A percentile compares a stretch with the other conserved stretches of the same genome.
These are phyloP conservation scores for Desoria tigrina DNA, from an alignment of 2,888 invertebrate genomes.

Conservation along the genomic window DNA sequence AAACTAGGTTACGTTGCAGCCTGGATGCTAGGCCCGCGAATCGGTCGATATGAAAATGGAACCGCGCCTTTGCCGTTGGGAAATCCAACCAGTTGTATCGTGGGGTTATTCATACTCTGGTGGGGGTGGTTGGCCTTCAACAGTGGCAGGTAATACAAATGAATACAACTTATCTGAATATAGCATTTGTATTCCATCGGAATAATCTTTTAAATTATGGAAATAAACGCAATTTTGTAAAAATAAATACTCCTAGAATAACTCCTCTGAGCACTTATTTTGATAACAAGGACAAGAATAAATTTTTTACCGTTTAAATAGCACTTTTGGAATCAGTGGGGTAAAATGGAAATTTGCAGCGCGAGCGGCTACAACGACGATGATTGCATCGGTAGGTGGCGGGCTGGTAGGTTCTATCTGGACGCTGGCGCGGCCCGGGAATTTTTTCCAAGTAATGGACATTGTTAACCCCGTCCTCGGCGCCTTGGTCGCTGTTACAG, in stretches of 20 bases:
- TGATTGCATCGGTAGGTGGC: slow-evolving; percentile 58
- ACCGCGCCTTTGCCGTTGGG: slow-evolving; percentile 55
- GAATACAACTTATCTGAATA: background rate
- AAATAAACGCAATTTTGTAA: background rate
- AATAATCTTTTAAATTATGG: no score
- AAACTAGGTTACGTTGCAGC: slow-evolving; percentile 46
- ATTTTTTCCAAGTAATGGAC: slow-evolving; percentile 55
- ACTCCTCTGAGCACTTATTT: no score
- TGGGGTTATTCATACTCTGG: slow-evolving; percentile 59
- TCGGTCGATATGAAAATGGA: slow-evolving; percentile 56
- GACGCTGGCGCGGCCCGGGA: slow-evolving; percentile 54
- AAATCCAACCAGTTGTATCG: slow-evolving; percentile 56
- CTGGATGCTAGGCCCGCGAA: slow-evolving; percentile 53
- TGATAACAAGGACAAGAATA: background rate
- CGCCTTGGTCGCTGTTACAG: slow-evolving; percentile 57
- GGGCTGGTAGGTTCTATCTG: slow-evolving; percentile 56
- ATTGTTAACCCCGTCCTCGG: slow-evolving; percentile 59
- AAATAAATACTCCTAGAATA: background rate
- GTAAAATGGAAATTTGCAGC: slow-evolving; percentile 59
- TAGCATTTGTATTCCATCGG: no score
- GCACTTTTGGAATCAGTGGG: slow-evolving; percentile 60
- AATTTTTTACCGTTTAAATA: slow-evolving; percentile 33
- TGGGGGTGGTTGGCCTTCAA: slow-evolving; percentile 61
- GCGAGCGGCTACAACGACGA: slow-evolving; percentile 56
- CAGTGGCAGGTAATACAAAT: slow-evolving; percentile 43